Evolutionary conservation across 1,140 invertebrate genomes (phyloP), one percentile per base, ranked within the genome.

Genomic region (Oryctes rhinoceros): DNA sequence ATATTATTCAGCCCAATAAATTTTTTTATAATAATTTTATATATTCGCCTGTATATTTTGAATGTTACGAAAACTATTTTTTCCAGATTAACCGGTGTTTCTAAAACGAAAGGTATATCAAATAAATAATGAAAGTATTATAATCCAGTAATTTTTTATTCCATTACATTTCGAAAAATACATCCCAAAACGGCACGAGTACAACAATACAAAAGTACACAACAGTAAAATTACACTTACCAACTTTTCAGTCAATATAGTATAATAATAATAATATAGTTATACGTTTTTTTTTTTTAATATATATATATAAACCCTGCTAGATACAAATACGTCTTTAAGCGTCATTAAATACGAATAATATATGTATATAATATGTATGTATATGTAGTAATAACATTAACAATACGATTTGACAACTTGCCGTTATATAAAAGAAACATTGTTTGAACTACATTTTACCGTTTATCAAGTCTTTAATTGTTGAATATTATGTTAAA

Each of bases 141-240:
- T 71, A 20, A 35, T 71, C 37, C 65, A 71, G 20, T 30, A 13
- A 35, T 35, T 37, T 30, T 71, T 71, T 71, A 24, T 71, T 71
- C 20, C 65, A 24, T 71, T 71, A 71, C 65, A 71, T 35, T 37
- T 71, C 65, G 24, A 71, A 59, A 71, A 71, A 71, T 71, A 71
- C 65, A 71, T 37, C 24, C 65, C 53, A 59, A 20, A 71, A 71
- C 65, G 65, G 24, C 65, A 71, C 65, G 35, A 71, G 65, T 71
- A 71, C 65, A 71, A 71, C 65, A 71, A 71, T 71, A 71, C 65
- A 71, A 71, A 71, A 71, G 65, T 71, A 71, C 65, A 37, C 35
- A 71, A 71, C 65, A 71, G 65, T 71, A 71, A 71, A 71, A 71
- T 59, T 71, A 71, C 24, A 71, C 65, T 10, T 71, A 71, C 65